Conservation (phyloP, 2,888 invertebrate genomes). For the Drosophila sordidula region DNA sequence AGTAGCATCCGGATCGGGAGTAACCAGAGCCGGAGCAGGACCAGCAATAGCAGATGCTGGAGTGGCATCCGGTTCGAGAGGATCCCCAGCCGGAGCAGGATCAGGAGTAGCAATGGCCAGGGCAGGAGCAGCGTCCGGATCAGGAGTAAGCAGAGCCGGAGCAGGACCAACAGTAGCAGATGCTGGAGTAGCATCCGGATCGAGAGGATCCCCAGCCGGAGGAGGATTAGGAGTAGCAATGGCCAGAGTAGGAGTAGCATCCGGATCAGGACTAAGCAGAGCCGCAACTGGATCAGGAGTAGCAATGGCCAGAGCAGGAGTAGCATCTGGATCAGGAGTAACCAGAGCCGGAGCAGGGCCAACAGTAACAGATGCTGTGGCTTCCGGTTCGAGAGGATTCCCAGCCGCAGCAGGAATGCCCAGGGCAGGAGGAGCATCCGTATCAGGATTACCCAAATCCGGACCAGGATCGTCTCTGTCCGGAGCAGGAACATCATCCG, state of each 20-base stretch:
- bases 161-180: background rate
- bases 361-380: background rate
- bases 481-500: background rate
- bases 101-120: no score
- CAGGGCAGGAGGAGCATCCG: no score
- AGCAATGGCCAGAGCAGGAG: no score
- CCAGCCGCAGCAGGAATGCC: background rate
- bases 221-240: background rate
- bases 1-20: background rate
- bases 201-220: slow-evolving; percentile 29
- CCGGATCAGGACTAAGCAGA: no score
- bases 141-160: no score
- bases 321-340: background rate
- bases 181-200: background rate
- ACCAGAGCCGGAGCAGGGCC: background rate
- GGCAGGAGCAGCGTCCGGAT: no score
- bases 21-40: background rate
- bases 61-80: no score
- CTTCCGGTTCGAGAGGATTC: no score
- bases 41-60: background rate
- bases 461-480: no score
- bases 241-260: no score
- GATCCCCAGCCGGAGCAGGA: background rate
- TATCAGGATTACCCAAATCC: no score
- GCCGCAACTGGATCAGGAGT: no score